A percentile compares a stretch with the other conserved stretches of the same genome.
These are phyloP conservation scores for Rotaria sp. DNA, from an alignment of 2,888 invertebrate genomes.

Conservation along the genomic window DNA sequence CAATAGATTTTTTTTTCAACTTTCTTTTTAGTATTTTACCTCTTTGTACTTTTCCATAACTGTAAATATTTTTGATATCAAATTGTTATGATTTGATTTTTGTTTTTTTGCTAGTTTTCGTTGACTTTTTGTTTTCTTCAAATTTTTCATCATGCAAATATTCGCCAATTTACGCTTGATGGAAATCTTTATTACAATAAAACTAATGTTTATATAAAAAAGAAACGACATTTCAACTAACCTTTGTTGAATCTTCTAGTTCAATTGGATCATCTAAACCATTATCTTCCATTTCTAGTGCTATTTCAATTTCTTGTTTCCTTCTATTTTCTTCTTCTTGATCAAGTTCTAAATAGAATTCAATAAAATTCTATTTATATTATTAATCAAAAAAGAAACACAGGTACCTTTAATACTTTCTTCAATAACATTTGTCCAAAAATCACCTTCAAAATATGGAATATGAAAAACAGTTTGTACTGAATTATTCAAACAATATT, in stretches of 20 bases:
- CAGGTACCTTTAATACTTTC: constrained; percentile 84
- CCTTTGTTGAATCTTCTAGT: neutral
- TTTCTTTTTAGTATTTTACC: too few species aligned
- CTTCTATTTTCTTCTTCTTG: constrained; percentile 94
- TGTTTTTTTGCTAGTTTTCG: constrained; percentile 38
- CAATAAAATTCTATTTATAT: too few species aligned
- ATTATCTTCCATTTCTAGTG: constrained; percentile 60
- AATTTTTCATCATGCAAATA: constrained; percentile 85
- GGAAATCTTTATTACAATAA: neutral
- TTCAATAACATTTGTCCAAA: constrained; percentile 98
- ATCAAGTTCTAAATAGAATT: constrained; percentile 66
- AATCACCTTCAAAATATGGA: constrained; percentile 67
- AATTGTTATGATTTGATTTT: constrained; percentile 30
- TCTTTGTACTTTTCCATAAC: constrained; percentile 99
- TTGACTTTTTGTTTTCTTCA: constrained; percentile 70
- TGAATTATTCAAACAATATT: constrained; percentile 97
- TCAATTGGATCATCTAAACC: constrained; percentile 9
- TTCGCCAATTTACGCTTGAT: neutral
- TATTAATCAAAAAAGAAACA: neutral
- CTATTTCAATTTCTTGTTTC: constrained; percentile 85
- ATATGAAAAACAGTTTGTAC: constrained; percentile 71
- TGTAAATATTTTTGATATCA: constrained; percentile 48
- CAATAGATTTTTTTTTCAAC: too few species aligned
- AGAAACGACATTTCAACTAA: neutral
- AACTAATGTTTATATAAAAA: too few species aligned